Conservation (phyloP, 2,113 vertebrate species). For the Lanius collurio region DNA sequence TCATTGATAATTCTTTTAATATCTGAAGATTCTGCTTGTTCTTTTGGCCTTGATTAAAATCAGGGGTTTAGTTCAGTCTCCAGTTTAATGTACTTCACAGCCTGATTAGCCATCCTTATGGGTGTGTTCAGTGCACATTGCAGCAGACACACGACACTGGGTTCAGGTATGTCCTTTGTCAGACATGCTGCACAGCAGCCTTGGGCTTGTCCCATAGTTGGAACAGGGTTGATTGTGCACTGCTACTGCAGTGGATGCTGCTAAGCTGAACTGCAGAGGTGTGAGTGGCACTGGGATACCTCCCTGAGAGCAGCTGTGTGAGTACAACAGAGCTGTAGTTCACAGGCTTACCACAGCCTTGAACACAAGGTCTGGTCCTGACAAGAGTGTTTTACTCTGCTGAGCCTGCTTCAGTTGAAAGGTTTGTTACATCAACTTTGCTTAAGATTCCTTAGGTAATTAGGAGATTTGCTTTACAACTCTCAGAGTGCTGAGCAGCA, state of each 20-base stretch:
- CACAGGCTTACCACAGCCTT: not conserved
- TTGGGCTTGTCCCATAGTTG: not conserved
- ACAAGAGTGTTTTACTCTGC: not conserved
- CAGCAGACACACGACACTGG: not conserved
- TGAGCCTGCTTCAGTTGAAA: not conserved
- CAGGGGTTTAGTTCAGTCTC: not conserved
- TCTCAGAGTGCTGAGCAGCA: not conserved
- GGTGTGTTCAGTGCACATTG: not conserved
- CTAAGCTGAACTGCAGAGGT: not conserved
- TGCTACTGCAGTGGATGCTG: not conserved
- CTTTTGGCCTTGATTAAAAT: not conserved
- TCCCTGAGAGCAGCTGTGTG: not conserved
- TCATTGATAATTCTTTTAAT: not conserved
- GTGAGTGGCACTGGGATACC: not conserved
- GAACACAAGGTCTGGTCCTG: not conserved
- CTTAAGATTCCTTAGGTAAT: not conserved
- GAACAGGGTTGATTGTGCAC: not conserved
- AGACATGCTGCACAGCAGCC: not conserved
- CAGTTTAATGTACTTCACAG: not conserved
- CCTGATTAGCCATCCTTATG: not conserved
- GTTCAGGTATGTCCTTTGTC: not conserved
- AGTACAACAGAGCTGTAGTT: not conserved
- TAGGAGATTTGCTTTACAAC: not conserved
- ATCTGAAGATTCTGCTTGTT: not conserved
- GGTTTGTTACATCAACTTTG: not conserved